Evolutionary conservation across 2,888 invertebrate genomes (phyloP).

Genomic region (Mimas tiliae): DNA sequence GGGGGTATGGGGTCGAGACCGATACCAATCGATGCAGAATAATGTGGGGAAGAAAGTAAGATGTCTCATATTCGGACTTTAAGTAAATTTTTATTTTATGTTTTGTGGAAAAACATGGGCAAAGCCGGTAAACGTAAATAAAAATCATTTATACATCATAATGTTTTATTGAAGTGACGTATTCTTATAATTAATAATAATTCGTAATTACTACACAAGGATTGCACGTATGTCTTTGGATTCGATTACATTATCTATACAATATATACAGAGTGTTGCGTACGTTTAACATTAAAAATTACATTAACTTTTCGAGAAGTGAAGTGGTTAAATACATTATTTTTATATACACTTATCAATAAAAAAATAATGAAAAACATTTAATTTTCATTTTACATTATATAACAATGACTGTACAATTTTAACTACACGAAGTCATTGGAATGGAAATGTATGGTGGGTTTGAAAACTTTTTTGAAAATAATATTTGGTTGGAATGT

Average conservation of each 20-base stretch:
- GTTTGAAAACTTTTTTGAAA: not conserved
- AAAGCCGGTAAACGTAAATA: conserved; percentile 28
- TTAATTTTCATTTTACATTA: conserved; percentile 28
- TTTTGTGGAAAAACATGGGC: too few species aligned
- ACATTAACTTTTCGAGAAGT: conserved; percentile 44
- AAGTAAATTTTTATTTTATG: too few species aligned
- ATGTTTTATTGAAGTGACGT: conserved; percentile 71
- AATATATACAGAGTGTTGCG: conserved; percentile 46
- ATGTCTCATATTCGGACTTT: too few species aligned
- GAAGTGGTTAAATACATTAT: conserved; percentile 41
- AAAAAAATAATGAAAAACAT: conserved; percentile 36
- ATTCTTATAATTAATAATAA: conserved; percentile 55
- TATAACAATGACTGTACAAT: conserved; percentile 29
- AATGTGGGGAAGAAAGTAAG: too few species aligned
- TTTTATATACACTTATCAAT: conserved; percentile 40
- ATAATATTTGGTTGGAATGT: conserved; percentile 17
- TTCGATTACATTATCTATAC: conserved; percentile 56
- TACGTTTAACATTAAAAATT: conserved; percentile 24
- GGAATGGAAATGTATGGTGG: conserved; percentile 1
- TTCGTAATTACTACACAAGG: conserved; percentile 64
- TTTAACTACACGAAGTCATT: conserved; percentile 7
- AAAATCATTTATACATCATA: conserved; percentile 37
- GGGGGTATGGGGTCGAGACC: too few species aligned
- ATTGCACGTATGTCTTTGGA: conserved; percentile 82
- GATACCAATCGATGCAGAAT: too few species aligned